A percentile compares a stretch with the other conserved stretches of the same genome.
phyloP scores from a whole-genome alignment of 2,888 invertebrate species.

The Ferrisia virgata region DNA sequence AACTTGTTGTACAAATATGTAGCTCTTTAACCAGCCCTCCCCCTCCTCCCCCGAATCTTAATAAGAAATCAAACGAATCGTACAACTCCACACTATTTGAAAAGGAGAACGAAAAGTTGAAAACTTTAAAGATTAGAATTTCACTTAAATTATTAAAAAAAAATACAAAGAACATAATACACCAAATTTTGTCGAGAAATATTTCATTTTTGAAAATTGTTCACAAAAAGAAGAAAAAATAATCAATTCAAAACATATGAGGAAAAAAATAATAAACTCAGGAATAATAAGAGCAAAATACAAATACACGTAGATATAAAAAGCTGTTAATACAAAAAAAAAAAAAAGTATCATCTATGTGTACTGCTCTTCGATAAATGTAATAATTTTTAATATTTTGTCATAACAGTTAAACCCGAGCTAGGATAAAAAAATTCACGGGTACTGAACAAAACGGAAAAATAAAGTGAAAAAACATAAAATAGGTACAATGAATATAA shows the following conservation, averaged over 20 bases:
- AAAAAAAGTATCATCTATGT: not conserved
- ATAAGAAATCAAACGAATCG: too few relatives aligned
- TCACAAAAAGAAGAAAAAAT: not conserved
- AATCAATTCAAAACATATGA: not conserved
- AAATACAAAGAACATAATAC: too few relatives aligned
- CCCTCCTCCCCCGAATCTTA: too few relatives aligned
- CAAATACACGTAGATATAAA: not conserved
- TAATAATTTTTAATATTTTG: not conserved
- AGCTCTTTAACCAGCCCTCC: too few relatives aligned
- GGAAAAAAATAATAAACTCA: not conserved
- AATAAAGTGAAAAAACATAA: not conserved
- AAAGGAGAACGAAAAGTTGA: too few relatives aligned
- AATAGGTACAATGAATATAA: not conserved
- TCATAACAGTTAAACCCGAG: not conserved
- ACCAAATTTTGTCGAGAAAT: not conserved
- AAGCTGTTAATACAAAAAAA: conserved; percentile 25
- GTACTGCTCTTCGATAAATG: not conserved
- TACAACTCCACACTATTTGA: too few relatives aligned
- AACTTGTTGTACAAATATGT: not conserved
- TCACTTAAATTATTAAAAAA: too few relatives aligned
- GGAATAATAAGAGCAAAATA: not conserved
- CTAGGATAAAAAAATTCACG: not conserved
- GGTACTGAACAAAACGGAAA: not conserved
- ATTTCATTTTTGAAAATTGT: conserved; percentile 6
- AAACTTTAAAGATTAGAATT: too few relatives aligned